phyloP scores from a whole-genome alignment of 2,113 vertebrate species.

The Oncorhynchus masou region DNA sequence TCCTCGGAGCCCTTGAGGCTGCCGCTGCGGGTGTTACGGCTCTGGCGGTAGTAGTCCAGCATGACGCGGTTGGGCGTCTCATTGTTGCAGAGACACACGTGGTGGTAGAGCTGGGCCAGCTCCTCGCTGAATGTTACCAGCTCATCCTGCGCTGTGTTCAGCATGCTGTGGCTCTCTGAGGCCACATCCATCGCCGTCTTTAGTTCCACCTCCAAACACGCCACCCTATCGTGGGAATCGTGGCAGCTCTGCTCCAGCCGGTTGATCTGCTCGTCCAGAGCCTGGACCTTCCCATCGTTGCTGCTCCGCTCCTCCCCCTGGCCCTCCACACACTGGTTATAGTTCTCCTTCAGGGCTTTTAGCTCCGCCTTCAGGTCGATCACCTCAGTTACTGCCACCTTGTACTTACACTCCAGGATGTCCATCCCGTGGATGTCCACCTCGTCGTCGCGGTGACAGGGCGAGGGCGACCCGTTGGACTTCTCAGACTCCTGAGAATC shows the following conservation, averaged over 20 bases:
- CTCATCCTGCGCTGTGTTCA: constrained; percentile 94
- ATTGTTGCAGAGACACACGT: constrained; percentile 96
- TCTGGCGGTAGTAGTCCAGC: constrained; percentile 97
- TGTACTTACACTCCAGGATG: constrained; percentile 95
- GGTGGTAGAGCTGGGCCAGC: constrained; percentile 96
- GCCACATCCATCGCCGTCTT: constrained; percentile 78
- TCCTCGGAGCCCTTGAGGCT: constrained; percentile 92
- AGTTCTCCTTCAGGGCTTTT: constrained; percentile 94
- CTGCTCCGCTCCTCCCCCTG: constrained; percentile 83
- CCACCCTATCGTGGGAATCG: constrained; percentile 82
- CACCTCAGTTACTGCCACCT: constrained; percentile 94
- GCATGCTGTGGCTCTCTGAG: constrained; percentile 86
- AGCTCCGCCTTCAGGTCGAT: constrained; percentile 97
- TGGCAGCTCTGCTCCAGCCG: constrained; percentile 76
- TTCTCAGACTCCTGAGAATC: constrained; percentile 84
- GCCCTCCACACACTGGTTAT: constrained; percentile 87
- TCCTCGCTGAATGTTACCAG: constrained; percentile 96
- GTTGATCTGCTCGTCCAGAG: constrained; percentile 42
- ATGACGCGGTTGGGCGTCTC: constrained; percentile 97
- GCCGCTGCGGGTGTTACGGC: constrained; percentile 86
- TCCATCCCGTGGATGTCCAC: constrained; percentile 82
- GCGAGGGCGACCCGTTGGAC: constrained; percentile 58
- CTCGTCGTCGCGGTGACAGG: constrained; percentile 61
- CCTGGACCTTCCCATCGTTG: constrained; percentile 81
- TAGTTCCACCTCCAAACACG: constrained; percentile 85